These are phyloP conservation scores for Aplochiton taeniatus DNA, from an alignment of 2,797 vertebrate species.

Conservation along the genomic window DNA sequence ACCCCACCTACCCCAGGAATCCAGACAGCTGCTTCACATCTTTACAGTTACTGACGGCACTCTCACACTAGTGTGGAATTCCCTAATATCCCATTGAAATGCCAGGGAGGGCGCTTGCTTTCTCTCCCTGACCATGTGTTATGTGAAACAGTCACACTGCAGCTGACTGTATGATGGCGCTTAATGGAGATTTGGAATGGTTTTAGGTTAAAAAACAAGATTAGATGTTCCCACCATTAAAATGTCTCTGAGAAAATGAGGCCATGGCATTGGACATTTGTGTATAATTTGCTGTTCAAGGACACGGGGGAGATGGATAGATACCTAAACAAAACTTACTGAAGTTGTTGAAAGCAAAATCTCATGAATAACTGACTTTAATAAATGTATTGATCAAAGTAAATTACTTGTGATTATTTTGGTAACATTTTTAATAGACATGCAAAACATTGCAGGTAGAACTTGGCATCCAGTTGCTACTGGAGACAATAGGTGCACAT, in stretches of 20 bases:
- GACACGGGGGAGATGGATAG: conserved; percentile 9
- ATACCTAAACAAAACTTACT: conserved; percentile 19
- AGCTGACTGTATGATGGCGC: too few relatives aligned
- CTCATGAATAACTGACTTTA: conserved; percentile 51
- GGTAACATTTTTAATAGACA: conserved; percentile 56
- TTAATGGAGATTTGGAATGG: too few relatives aligned
- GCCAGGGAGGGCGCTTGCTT: conserved; percentile 26
- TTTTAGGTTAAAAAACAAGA: too few relatives aligned
- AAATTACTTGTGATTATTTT: neutral
- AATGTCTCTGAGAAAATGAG: too few relatives aligned
- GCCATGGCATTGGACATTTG: too few relatives aligned
- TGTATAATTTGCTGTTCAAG: conserved; percentile 12
- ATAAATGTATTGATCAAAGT: conserved; percentile 25
- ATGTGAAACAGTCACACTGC: too few relatives aligned
- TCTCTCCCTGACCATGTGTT: neutral
- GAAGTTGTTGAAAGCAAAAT: conserved; percentile 30
- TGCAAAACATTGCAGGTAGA: conserved; percentile 67
- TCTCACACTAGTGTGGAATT: conserved; percentile 60
- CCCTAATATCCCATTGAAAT: conserved; percentile 30
- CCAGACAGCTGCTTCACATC: conserved; percentile 55
- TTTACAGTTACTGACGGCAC: conserved; percentile 53
- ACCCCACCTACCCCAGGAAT: conserved; percentile 48
- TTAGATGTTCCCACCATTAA: too few relatives aligned
- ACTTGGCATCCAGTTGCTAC: conserved; percentile 50
- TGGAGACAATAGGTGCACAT: conserved; percentile 54